Conservation (phyloP, 2,888 invertebrate species). For the Limnephilus marmoratus region DNA sequence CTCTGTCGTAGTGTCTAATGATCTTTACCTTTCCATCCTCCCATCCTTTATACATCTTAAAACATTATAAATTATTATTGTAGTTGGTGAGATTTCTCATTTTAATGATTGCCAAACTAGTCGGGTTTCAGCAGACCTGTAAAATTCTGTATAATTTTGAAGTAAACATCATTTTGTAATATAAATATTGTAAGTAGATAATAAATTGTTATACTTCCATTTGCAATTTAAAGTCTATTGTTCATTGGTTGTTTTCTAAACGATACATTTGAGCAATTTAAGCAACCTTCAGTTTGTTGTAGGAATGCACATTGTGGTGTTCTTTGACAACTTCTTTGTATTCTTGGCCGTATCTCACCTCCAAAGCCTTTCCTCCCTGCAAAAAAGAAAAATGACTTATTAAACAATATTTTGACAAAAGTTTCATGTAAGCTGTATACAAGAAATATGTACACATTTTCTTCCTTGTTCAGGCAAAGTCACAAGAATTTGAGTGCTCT, state of each 20-base stretch:
- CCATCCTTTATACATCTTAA: neutral
- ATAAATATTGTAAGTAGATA: neutral
- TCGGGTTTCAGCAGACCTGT: neutral
- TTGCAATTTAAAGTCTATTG: neutral
- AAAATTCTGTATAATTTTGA: neutral
- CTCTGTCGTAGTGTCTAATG: neutral
- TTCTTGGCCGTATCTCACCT: slow-evolving; percentile 79
- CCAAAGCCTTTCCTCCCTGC: slow-evolving; percentile 80
- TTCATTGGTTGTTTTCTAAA: slow-evolving; percentile 17
- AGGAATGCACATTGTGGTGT: slow-evolving; percentile 8
- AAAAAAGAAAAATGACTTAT: slow-evolving; percentile 68
- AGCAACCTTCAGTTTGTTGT: slow-evolving; percentile 26
- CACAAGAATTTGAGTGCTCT: neutral
- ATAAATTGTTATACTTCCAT: neutral
- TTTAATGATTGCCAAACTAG: neutral
- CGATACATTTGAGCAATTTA: neutral
- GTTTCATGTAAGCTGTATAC: neutral
- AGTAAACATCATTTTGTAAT: neutral
- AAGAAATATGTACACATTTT: neutral
- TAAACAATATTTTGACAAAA: neutral
- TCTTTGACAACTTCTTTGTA: slow-evolving; percentile 48
- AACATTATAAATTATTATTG: slow-evolving; percentile 2
- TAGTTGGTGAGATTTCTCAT: neutral
- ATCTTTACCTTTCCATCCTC: neutral
- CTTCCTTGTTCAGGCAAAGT: too few relatives aligned